Percentiles rank a stretch among this genome's conserved stretches.
phyloP scores from a whole-genome alignment of 1,140 invertebrate species.

The Potamilus streckersoni region DNA sequence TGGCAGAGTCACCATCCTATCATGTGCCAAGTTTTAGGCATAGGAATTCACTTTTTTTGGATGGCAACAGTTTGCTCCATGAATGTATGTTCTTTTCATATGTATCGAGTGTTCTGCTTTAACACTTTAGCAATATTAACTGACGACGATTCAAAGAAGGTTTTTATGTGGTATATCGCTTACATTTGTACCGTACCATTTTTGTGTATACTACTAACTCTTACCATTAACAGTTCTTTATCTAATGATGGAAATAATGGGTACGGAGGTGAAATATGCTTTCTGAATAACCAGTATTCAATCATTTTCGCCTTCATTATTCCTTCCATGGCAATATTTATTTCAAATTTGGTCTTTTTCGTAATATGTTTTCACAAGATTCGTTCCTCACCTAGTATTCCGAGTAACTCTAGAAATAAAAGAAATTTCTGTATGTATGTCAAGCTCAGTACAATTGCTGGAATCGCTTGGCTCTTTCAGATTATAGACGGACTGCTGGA shows the following conservation, averaged over 20 bases:
- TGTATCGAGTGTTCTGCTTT: constrained; percentile 70
- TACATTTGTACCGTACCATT: constrained; percentile 13
- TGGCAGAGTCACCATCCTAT: not conserved
- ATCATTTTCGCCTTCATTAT: constrained; percentile 20
- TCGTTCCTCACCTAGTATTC: not conserved
- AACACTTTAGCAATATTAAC: not conserved
- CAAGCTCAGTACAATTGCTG: constrained; percentile 65
- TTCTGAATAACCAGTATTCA: constrained; percentile 18
- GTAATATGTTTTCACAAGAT: constrained; percentile 14
- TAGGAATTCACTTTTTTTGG: constrained; percentile 90
- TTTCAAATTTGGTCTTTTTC: constrained; percentile 36
- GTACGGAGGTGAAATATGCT: constrained; percentile 31
- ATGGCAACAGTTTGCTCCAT: constrained; percentile 94
- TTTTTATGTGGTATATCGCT: not conserved
- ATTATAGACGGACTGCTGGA: constrained; percentile 70
- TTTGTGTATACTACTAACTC: constrained; percentile 2
- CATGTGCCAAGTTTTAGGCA: constrained; percentile 72
- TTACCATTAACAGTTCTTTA: not conserved
- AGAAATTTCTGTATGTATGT: constrained; percentile 28
- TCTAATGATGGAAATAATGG: constrained; percentile 14
- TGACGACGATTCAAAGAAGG: too few species aligned
- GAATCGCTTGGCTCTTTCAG: constrained; percentile 72
- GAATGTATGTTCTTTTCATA: constrained; percentile 83
- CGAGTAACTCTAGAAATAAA: not conserved
- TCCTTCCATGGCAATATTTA: constrained; percentile 17